Evolutionary conservation across 2,797 vertebrate species (phyloP), one percentile per base, ranked within the genome.

Genomic region (Parotocinclus haroldoi): DNA sequence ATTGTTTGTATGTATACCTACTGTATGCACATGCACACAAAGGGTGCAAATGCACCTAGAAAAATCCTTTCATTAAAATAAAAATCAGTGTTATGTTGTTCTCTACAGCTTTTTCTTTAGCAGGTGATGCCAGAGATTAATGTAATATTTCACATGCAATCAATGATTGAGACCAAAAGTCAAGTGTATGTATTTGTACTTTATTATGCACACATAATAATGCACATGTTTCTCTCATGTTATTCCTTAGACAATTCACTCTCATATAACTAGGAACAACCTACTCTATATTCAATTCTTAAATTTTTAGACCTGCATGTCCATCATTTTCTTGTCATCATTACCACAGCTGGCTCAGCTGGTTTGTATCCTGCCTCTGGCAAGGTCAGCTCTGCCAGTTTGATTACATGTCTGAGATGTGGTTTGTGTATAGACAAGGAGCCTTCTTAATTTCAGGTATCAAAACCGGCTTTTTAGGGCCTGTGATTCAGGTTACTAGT

Each of bases 1-100:
- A 66, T 67, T 69, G 71, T 60, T 63, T 81, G 86, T 82, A 85
- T 89, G 89, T 38, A 50, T 19, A 40, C 11, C 38, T 11, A 68
- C 38, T 40, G 38, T 40, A 11, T 42, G 40, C 9, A 11, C 9
- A 8, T 42, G 10, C 40, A 42, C 8, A 42, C 40, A 42, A 42
- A 1, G 17, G 37, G 27, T 39, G 57, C 38, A 58, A 7, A 54
- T 53, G 58, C 56, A 58, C 62, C 60, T 63, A n/a, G 59, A 9
- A 54, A 60, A 42, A 50, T 45, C n/a, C 38, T 40, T 58, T 16
- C 27, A 27, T 27, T 27, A n/a, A n/a, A n/a, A n/a, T 27, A 2
- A 27, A 2, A 27, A 5, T 27, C 27, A 55, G 27, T 50, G 37
- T 68, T 18, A 76, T 49, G 40, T 46, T 42, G 66, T 65, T 74